Evolutionary conservation across 2,888 invertebrate species (phyloP).

Genomic region (Lasioglossum lativentre): DNA sequence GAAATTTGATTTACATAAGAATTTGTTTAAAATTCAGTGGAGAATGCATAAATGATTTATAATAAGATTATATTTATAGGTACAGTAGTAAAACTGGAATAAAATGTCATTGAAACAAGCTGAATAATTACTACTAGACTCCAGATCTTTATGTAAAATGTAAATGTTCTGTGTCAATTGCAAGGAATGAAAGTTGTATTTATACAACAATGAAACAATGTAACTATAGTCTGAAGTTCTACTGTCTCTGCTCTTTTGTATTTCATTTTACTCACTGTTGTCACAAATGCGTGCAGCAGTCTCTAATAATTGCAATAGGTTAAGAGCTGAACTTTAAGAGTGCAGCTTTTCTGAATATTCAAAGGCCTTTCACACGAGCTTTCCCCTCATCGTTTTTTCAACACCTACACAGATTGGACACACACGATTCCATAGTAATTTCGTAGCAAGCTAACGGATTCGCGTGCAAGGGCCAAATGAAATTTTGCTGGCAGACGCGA

Average conservation of each 20-base stretch:
- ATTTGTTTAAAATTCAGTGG: not conserved
- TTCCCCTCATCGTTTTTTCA: not conserved
- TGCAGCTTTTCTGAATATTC: not conserved
- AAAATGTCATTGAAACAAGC: not conserved
- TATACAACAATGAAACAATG: no score
- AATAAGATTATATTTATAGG: no score
- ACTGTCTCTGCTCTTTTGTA: no score
- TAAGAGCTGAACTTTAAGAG: not conserved
- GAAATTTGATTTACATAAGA: no score
- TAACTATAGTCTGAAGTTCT: not conserved
- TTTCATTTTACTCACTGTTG: not conserved
- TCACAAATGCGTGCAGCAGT: not conserved
- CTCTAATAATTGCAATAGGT: not conserved
- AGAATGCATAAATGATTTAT: not conserved
- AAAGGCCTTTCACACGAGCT: not conserved
- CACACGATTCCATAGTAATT: slow-evolving; percentile 1
- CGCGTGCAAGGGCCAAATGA: slow-evolving; percentile 36
- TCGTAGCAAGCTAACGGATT: slow-evolving; percentile 16
- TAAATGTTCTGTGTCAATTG: no score
- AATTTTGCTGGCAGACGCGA: slow-evolving; percentile 19
- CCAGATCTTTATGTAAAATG: not conserved
- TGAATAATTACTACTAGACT: no score
- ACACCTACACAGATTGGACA: not conserved
- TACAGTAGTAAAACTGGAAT: no score
- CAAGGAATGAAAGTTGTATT: no score